Percentiles rank a stretch among this genome's conserved stretches.
Evolutionary conservation across 64 coral and sea anemone genomes (phyloP).

Genomic region (Stichodactyla mertensii): DNA sequence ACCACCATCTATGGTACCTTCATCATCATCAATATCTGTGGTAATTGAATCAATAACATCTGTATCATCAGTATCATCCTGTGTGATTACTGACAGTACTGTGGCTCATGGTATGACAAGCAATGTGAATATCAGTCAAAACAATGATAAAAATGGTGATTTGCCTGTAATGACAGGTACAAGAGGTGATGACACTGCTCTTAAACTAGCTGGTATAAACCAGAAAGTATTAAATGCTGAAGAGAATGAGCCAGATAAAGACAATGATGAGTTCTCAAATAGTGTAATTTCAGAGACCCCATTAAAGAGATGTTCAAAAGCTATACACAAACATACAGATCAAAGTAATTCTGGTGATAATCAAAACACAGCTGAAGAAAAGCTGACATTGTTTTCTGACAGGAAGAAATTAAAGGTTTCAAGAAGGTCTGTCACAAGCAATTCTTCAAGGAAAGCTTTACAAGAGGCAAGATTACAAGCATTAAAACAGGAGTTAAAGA

Average conservation of each 20-base stretch:
- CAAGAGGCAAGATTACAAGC: neutral
- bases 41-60: neutral
- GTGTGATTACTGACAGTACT: neutral
- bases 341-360: neutral
- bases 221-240: neutral
- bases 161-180: neutral
- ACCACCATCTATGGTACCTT: neutral
- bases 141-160: neutral
- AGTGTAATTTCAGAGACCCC: neutral
- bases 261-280: neutral
- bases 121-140: neutral
- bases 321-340: neutral
- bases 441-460: slow-evolving; percentile 1
- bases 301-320: neutral
- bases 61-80: neutral
- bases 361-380: neutral
- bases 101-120: neutral
- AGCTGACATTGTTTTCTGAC: neutral
- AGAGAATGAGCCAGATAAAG: neutral
- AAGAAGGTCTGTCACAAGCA: neutral
- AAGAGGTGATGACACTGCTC: neutral
- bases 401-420: neutral
- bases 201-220: neutral
- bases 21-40: neutral
- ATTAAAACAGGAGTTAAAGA: neutral